Conservation (phyloP, 2,113 vertebrate species). For the Silurus glanis region DNA sequence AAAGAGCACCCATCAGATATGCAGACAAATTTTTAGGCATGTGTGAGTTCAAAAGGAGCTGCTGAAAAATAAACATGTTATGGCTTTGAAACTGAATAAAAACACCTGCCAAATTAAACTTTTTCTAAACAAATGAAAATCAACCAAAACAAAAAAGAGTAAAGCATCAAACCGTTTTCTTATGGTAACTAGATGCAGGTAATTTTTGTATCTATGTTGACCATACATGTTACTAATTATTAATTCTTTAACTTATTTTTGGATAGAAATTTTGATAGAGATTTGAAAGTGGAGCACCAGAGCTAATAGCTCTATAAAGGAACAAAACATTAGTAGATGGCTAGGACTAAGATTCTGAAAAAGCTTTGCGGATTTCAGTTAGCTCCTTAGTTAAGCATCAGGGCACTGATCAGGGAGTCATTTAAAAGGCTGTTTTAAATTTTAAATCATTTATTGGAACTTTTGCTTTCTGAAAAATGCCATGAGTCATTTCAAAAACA, state of each 20-base stretch:
- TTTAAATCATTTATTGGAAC: no score
- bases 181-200: neutral
- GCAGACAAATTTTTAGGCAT: conserved; percentile 28
- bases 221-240: neutral
- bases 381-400: no score
- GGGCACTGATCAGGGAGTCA: no score
- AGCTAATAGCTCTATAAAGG: neutral
- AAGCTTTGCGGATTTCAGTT: neutral
- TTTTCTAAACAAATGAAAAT: conserved; percentile 19
- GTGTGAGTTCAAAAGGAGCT: conserved; percentile 49
- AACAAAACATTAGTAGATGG: conserved; percentile 20
- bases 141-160: neutral
- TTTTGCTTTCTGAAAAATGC: no score
- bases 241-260: neutral
- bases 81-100: conserved; percentile 32
- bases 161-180: neutral
- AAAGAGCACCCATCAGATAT: conserved; percentile 52
- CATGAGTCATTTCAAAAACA: no score
- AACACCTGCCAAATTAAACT: conserved; percentile 29
- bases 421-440: no score
- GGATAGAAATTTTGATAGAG: neutral
- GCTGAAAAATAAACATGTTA: neutral
- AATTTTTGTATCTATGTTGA: neutral
- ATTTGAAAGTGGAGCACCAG: neutral
- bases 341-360: conserved; percentile 9